A percentile compares a stretch with the other conserved stretches of the same genome.
These are phyloP conservation scores for Galeruca laticollis DNA, from an alignment of 2,888 invertebrate genomes.

Conservation along the genomic window DNA sequence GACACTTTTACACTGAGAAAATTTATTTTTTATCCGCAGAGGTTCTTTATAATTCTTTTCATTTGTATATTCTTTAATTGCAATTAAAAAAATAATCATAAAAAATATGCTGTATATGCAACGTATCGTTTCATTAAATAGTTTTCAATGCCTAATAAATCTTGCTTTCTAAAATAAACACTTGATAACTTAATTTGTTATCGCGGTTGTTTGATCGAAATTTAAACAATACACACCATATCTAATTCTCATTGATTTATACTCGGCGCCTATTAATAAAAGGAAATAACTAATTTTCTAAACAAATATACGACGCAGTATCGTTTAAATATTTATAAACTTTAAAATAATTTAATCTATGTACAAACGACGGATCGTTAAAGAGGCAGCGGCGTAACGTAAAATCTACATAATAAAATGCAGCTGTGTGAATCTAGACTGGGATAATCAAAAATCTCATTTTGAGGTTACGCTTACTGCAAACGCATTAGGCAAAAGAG, in stretches of 20 bases:
- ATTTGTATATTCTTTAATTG: no score
- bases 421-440: not conserved
- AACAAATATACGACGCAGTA: slow-evolving; percentile 1
- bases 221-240: slow-evolving; percentile 10
- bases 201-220: not conserved
- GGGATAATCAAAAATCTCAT: not conserved
- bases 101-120: no score
- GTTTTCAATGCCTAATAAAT: not conserved
- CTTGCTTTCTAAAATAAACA: not conserved
- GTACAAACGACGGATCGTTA: not conserved
- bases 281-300: slow-evolving; percentile 10
- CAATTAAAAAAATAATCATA: no score
- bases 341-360: slow-evolving; percentile 14
- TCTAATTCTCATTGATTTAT: slow-evolving; percentile 2
- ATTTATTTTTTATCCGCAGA: not conserved
- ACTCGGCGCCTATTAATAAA: slow-evolving; percentile 11
- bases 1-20: not conserved
- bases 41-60: no score
- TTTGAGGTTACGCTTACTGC: not conserved
- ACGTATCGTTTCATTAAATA: no score
- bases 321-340: slow-evolving; percentile 19
- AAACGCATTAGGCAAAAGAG: no score
- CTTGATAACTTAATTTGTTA: slow-evolving; percentile 6
- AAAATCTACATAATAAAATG: not conserved
- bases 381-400: not conserved